Base-by-base conservation (phyloP, 2,888 invertebrate genomes). In the Trissoscelio sp. region DNA sequence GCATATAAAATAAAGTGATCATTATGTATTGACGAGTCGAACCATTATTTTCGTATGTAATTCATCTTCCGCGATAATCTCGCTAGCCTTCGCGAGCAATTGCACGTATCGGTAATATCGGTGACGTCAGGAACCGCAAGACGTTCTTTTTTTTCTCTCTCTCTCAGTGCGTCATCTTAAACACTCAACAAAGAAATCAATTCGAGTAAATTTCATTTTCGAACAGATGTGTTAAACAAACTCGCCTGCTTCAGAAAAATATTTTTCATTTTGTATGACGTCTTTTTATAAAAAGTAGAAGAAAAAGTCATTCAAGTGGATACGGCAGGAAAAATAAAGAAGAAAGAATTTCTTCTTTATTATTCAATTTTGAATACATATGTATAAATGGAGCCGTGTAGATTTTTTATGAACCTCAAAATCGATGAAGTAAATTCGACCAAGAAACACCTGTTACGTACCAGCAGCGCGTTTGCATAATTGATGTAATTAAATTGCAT, bases 401-500 rank as follows among this genome's bases (percentile, higher is more conserved):
- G 12, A 53, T 69, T 51, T 51, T 60, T 72, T 55, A n/a, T 12
- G 4, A n/a, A 37, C 39, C 14, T 24, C 28, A 20, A 62, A 72
- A 72, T 7, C 72, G 16, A 42, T 20, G 44, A 64, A 64, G 22
- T 46, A 64, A 55, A 74, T 74, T 55, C 42, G 34, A 31, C 62
- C 55, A 14, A 74, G 53, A 53, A 74, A 74, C 64, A 74, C 73
- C 73, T 74, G 55, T 74, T 74, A 64, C 64, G 46, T 55, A 18
- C 53, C 46, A 46, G 34, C 53, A 31, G 42, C 22, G 9, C 34
- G 46, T 64, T 74, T 74, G 74, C 66, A 74, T 74, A 74, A 74
- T 64, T 74, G 74, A 74, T 48, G 74, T 66, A 74, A 77, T 77
- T 69, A 77, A 77, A 77, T 77, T 67, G 77, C 69, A 77, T 69